Evolutionary conservation across 2,888 invertebrate species (phyloP).

Genomic region (Carpatolechia fugitivella): DNA sequence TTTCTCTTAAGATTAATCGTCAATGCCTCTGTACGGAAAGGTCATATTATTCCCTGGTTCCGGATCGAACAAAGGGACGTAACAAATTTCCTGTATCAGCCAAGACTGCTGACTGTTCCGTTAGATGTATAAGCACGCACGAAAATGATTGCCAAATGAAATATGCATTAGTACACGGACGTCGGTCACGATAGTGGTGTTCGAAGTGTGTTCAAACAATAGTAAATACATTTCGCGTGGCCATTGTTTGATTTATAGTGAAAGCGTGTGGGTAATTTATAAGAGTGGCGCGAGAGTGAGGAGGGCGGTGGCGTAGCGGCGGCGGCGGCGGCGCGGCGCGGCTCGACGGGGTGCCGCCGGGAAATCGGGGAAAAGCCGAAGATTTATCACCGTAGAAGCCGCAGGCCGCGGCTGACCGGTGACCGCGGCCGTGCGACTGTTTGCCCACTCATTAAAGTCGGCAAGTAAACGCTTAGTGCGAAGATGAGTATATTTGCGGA

Average conservation of each 20-base stretch:
- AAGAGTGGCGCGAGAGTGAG: conserved; percentile 66
- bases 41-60: conserved; percentile 60
- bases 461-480: conserved; percentile 72
- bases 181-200: conserved; percentile 48
- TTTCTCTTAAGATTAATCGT: conserved; percentile 55
- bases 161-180: conserved; percentile 45
- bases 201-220: conserved; percentile 73
- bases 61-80: conserved; percentile 58
- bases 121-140: conserved; percentile 35
- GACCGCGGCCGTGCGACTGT: conserved; percentile 58
- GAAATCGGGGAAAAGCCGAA: conserved; percentile 75
- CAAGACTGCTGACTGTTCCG: conserved; percentile 56
- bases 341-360: conserved; percentile 61
- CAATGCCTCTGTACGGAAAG: conserved; percentile 50
- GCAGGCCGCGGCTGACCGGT: conserved; percentile 61
- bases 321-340: conserved; percentile 24
- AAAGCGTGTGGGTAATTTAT: conserved; percentile 78
- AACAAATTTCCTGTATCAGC: conserved; percentile 52
- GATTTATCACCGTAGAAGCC: conserved; percentile 71
- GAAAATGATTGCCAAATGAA: conserved; percentile 45
- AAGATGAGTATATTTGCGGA: conserved; percentile 77
- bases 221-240: conserved; percentile 74
- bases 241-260: conserved; percentile 75
- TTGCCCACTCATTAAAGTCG: conserved; percentile 76
- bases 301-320: too few species aligned